Conservation (phyloP, 2,113 vertebrate species). For the Meriones unguiculatus region DNA sequence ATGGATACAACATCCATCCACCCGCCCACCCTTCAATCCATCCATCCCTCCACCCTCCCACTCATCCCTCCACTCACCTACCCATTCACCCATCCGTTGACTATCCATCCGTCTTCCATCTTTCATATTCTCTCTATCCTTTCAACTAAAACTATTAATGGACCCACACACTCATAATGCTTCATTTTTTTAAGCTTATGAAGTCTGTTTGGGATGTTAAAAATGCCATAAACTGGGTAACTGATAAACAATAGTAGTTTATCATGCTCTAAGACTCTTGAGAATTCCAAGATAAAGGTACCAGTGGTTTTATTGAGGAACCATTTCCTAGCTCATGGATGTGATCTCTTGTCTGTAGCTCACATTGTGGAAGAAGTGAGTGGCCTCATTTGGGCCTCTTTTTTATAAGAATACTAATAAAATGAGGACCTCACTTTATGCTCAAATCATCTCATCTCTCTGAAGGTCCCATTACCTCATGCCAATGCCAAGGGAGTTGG, state of each 20-base stretch:
- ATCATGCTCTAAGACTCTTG: neutral
- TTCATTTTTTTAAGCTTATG: constrained; percentile 8
- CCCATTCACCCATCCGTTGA: too few relatives aligned
- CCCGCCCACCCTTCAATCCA: neutral
- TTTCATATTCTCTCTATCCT: neutral
- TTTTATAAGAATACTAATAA: neutral
- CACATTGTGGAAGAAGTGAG: too few relatives aligned
- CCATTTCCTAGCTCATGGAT: neutral
- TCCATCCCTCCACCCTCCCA: neutral
- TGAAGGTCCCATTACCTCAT: neutral
- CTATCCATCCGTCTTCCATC: neutral
- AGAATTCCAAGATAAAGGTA: neutral
- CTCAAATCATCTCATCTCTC: neutral
- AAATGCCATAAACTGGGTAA: neutral
- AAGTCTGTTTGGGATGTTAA: neutral
- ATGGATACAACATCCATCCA: neutral
- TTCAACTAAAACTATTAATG: neutral
- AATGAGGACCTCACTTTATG: rapidly evolving
- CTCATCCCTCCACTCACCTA: neutral
- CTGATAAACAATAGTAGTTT: neutral
- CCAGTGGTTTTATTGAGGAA: neutral
- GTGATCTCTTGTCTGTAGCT: neutral
- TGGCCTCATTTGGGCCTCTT: neutral
- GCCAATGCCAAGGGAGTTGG: too few relatives aligned
- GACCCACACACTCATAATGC: neutral